These are phyloP conservation scores for Apogon talboti DNA, from an alignment of 2,797 vertebrate species.

Conservation along the genomic window DNA sequence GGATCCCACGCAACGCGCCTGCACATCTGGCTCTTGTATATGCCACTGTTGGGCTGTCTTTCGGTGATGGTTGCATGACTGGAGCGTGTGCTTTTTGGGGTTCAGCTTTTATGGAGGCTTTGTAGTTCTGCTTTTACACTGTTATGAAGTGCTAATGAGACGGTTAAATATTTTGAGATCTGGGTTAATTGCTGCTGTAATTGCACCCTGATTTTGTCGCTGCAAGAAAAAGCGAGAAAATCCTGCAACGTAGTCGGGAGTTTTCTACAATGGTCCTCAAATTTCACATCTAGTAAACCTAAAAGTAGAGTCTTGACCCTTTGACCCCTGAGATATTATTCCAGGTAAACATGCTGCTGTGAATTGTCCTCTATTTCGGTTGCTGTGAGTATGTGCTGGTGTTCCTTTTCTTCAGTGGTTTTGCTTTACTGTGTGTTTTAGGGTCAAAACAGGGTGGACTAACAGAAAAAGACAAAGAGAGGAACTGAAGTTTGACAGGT, in stretches of 20 bases:
- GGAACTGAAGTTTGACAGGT: too few species aligned
- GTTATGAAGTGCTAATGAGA: constrained; percentile 46
- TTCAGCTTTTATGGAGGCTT: constrained; percentile 23
- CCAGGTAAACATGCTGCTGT: too few species aligned
- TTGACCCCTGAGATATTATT: too few species aligned
- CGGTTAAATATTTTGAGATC: constrained; percentile 26
- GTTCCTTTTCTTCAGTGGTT: too few species aligned
- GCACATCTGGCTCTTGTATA: constrained; percentile 63
- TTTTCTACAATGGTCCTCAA: neutral
- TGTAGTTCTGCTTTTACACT: constrained; percentile 9
- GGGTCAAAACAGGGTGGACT: too few species aligned
- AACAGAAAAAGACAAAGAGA: too few species aligned
- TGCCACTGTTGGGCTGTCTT: constrained; percentile 35
- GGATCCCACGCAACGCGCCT: constrained; percentile 43
- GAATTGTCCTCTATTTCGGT: too few species aligned
- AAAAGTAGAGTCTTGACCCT: neutral
- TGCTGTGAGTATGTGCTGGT: too few species aligned
- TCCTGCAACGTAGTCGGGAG: too few species aligned
- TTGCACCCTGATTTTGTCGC: constrained; percentile 12
- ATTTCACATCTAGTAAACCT: neutral
- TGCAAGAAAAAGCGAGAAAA: too few species aligned
- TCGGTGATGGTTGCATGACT: constrained; percentile 15
- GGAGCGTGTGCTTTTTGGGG: constrained; percentile 7
- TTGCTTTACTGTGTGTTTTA: too few species aligned
- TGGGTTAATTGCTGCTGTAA: constrained; percentile 1